phyloP scores from a whole-genome alignment of 1,140 invertebrate species.

The Achroia grisella region DNA sequence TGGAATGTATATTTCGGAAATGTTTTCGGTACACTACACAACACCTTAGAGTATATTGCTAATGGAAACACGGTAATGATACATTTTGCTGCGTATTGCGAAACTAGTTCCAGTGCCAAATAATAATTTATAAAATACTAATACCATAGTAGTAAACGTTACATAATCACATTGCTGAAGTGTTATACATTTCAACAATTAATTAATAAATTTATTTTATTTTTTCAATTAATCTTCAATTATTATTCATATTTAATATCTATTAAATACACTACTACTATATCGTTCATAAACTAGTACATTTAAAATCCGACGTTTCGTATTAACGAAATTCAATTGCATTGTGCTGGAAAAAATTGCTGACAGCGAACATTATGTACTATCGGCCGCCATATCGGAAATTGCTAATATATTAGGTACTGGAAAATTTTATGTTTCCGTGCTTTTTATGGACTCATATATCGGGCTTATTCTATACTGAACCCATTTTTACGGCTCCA shows the following conservation, averaged over 20 bases:
- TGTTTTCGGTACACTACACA: slow-evolving; percentile 26
- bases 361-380: slow-evolving; percentile 11
- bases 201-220: too few species aligned
- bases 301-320: too few species aligned
- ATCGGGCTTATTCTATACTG: slow-evolving; percentile 50
- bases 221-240: too few species aligned
- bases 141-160: too few species aligned
- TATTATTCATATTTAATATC: too few species aligned
- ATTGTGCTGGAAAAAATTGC: slow-evolving; percentile 14
- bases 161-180: too few species aligned
- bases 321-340: neutral
- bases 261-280: too few species aligned
- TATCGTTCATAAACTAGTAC: too few species aligned
- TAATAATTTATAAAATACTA: too few species aligned
- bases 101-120: too few species aligned
- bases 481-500: slow-evolving; percentile 50
- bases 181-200: too few species aligned
- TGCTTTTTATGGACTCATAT: slow-evolving; percentile 59
- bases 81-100: slow-evolving; percentile 10
- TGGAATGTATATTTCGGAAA: slow-evolving; percentile 47
- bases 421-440: slow-evolving; percentile 52
- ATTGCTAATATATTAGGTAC: slow-evolving; percentile 51
- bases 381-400: slow-evolving; percentile 44
- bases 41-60: slow-evolving; percentile 27
- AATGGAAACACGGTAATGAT: slow-evolving; percentile 22